Evolutionary conservation across 1,140 invertebrate species (phyloP), one percentile per base, ranked within the genome.

Genomic region (Druon quercuslanigerum): DNA sequence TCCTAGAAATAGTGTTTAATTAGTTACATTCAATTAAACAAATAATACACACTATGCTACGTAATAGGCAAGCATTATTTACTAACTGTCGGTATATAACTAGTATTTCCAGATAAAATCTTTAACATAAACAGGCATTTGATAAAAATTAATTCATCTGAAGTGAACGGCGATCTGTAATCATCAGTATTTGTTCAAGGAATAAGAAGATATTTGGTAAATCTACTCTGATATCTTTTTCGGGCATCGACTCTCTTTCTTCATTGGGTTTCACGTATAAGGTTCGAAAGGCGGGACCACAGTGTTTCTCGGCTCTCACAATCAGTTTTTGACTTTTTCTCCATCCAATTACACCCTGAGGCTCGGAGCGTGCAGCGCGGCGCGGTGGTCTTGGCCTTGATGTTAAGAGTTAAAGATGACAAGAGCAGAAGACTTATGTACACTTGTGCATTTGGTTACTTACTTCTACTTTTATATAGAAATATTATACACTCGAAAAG

Each of bases 341-440:
- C 8, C 6, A 54, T 17, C n/a, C 16, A 9, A 54, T 54, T n/a
- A 14, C 8, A 14, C 14, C 16, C n/a, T 14, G 16, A 16, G 7
- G 52, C 52, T 0, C 52, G 12, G 5, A 51, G 51, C 52, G 7
- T 54, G 13, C 16, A 16, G 52, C 52, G 52, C 2, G 72, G 66
- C 46, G 72, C 71, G 66, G 57, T 71, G 54, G 71, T 73, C 73
- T 71, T 70, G 66, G 51, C 71, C 74, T 54, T 77, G 79, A 77
- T 79, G 79, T 79, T 83, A 81, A n/a, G 84, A 85, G 82, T 85
- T 79, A 77, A 86, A 86, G 74, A 79, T 85, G 85, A 87, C 83
- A 83, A 83, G 66, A 50, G 72, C 50, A 72, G 56, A 74, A 77
- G 60, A 72, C 2, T 46, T 46, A 46, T 46, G 6, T 9, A 46